Percentiles rank a stretch among this genome's conserved stretches.
These are phyloP conservation scores for Neogobius melanostomus DNA, from an alignment of 2,113 vertebrate genomes.

Conservation along the genomic window DNA sequence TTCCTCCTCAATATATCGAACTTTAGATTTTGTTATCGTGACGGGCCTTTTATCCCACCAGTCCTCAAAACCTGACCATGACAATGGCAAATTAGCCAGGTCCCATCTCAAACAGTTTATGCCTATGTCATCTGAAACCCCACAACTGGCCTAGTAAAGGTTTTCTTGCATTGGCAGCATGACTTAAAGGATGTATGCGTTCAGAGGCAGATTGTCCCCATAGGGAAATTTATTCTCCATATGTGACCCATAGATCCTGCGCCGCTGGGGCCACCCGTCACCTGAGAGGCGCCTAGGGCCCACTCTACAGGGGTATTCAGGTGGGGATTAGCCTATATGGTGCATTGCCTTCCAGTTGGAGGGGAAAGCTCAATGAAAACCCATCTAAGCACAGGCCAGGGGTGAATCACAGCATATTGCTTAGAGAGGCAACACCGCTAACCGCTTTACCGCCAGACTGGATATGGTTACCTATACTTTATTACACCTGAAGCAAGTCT, in stretches of 20 bases:
- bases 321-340: background rate
- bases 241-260: background rate
- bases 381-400: background rate
- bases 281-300: background rate
- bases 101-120: too few relatives aligned
- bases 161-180: background rate
- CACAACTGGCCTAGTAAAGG: too few relatives aligned
- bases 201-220: background rate
- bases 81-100: too few relatives aligned
- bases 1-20: too few relatives aligned
- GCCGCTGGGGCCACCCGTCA: background rate
- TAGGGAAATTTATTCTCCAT: background rate
- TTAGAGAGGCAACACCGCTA: background rate
- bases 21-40: too few relatives aligned
- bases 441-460: background rate
- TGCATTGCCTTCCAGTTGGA: background rate
- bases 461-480: background rate
- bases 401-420: background rate
- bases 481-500: background rate
- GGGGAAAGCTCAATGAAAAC: background rate
- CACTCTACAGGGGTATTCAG: background rate
- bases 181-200: background rate
- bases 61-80: too few relatives aligned
- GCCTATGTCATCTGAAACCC: too few relatives aligned
- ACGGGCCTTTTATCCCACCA: too few relatives aligned